Percentiles rank a stretch among this genome's conserved stretches.
These are phyloP conservation scores for Xenotilapia leptura DNA, from an alignment of 2,113 vertebrate genomes.

Conservation along the genomic window DNA sequence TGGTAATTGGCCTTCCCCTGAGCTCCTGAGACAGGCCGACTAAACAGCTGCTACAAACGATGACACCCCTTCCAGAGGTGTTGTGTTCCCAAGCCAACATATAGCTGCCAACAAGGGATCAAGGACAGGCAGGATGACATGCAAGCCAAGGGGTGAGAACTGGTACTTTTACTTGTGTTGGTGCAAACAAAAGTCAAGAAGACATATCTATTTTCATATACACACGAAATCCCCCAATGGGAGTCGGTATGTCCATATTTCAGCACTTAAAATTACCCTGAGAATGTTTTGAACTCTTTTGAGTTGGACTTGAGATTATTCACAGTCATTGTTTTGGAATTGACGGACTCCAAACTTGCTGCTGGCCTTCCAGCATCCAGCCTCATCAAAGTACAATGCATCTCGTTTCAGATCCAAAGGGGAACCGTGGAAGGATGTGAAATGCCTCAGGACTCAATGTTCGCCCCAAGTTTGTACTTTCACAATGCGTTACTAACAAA, in stretches of 20 bases:
- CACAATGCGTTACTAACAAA: not conserved
- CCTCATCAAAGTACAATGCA: not conserved
- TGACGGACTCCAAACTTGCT: not conserved
- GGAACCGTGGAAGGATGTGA: not conserved
- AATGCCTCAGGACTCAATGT: not conserved
- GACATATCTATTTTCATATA: conserved; percentile 9
- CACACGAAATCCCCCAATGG: conserved; percentile 1
- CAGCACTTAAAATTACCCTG: not conserved
- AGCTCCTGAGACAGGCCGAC: conserved; percentile 16
- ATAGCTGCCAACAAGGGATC: conserved; percentile 21
- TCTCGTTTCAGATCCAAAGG: not conserved
- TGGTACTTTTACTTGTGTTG: not conserved
- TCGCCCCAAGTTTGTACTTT: not conserved
- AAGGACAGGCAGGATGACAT: not conserved
- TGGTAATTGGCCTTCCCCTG: conserved; percentile 29
- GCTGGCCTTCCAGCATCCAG: not conserved
- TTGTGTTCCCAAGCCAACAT: not conserved
- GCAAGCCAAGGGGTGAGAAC: not conserved
- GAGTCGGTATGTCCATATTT: not conserved
- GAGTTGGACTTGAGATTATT: not conserved
- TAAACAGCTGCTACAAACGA: conserved; percentile 52
- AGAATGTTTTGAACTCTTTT: not conserved
- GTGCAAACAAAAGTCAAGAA: conserved; percentile 14
- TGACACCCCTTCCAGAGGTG: conserved; percentile 14
- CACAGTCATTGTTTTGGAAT: not conserved